Percentiles rank a stretch among this genome's conserved stretches.
Conservation (phyloP, 2,113 vertebrate genomes). For the Pyxicephalus adspersus region DNA sequence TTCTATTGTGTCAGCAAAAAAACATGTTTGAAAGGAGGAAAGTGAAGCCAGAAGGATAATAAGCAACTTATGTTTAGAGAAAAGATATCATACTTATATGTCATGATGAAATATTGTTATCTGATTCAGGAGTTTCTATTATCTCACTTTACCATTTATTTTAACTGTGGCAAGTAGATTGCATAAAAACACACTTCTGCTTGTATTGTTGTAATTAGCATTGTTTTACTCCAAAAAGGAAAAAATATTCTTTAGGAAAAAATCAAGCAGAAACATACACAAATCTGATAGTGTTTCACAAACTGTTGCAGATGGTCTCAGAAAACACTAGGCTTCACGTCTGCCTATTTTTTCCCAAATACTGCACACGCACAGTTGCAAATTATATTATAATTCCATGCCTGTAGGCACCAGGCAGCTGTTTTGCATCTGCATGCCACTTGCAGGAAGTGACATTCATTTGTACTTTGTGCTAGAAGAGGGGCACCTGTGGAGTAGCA, state of each 20-base stretch:
- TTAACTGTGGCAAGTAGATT: background rate
- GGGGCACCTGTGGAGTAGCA: no score
- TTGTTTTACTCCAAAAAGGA: no score
- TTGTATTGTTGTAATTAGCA: no score
- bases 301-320: no score
- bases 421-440: no score
- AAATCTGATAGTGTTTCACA: no score
- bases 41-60: conserved; percentile 10
- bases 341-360: background rate
- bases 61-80: background rate
- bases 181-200: background rate
- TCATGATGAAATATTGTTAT: conserved; percentile 19
- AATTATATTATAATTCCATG: no score
- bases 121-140: conserved; percentile 1
- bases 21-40: conserved; percentile 4
- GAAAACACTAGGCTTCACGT: no score
- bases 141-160: background rate
- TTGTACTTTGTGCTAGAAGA: no score
- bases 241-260: background rate
- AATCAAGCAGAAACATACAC: background rate
- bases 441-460: no score
- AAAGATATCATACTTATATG: conserved; percentile 3
- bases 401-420: no score
- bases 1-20: conserved; percentile 22
- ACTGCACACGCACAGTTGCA: background rate